Base-by-base conservation (phyloP, 2,888 invertebrate species). In the Cyrtodaria siliqua region DNA sequence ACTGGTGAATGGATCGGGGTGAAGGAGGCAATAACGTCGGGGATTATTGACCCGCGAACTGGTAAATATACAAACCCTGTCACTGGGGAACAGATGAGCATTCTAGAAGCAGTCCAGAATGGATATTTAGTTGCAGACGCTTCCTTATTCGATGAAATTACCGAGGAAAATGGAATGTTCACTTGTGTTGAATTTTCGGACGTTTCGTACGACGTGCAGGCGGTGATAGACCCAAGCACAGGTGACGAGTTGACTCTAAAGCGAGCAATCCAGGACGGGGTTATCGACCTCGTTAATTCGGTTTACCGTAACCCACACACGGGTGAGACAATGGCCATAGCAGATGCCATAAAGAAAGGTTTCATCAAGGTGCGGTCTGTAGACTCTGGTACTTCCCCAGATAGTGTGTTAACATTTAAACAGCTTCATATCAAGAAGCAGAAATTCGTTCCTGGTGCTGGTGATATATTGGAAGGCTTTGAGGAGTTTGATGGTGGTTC, bases 1-100 rank as follows among this genome's bases (percentile, higher is more conserved):
- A 90, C 90, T 4, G 91, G 90, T n/a, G 85, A 89, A 71, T 84
- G 83, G 74, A 95, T 96, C 69, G 94, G 96, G 0, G 94, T 97
- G 24, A 95, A 95, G 29, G 96, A 96, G 90, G 97, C 97, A 2
- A 95, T 96, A 73, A 93, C 94, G 60, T 94, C 94, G 84, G 97
- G 97, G 2, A 96, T 97, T 68, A 94, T 97, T 88, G 96, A 97
- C 89, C 95, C 96, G 0, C 94, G 94, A 73, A 94, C 95, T 38
- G 95, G 96, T 14, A 95, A 95, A 91, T 95, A 96, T 62, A 84
- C 69, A 16, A 90, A 91, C 62, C 88, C 90, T 16, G 80, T 89
- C 0, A 90, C 91, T 0, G 87, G 87, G 2, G 89, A 90, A 56
- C 83, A 87, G 60, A 81, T 91, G 9, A 96, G 96, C 1, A 94